These are phyloP conservation scores for Leptopilina boulardi DNA, from an alignment of 1,140 invertebrate species.

Conservation along the genomic window DNA sequence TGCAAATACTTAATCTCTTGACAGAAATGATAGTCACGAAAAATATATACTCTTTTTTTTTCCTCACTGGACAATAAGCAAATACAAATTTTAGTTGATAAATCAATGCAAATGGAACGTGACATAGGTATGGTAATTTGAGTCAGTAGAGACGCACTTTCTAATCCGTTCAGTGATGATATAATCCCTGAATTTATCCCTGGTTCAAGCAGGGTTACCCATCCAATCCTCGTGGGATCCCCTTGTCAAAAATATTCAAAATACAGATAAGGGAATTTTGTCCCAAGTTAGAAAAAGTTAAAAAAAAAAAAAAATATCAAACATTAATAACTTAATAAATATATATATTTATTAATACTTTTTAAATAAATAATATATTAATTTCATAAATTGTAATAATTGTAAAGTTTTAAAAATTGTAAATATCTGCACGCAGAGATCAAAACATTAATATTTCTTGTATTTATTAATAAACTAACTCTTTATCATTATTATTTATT, in stretches of 20 bases:
- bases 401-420: too few species aligned
- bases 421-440: too few species aligned
- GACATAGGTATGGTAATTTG: constrained; percentile 30
- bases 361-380: too few species aligned
- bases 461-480: too few species aligned
- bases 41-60: background rate
- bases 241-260: constrained; percentile 17
- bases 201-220: constrained; percentile 11
- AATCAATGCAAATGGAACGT: constrained; percentile 26
- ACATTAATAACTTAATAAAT: background rate
- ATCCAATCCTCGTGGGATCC: constrained; percentile 19
- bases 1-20: too few species aligned
- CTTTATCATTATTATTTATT: too few species aligned
- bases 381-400: too few species aligned
- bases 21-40: too few species aligned
- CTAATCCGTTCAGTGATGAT: constrained; percentile 12
- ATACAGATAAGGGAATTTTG: constrained; percentile 4
- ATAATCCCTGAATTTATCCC: constrained; percentile 31
- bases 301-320: background rate
- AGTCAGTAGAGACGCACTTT: constrained; percentile 8
- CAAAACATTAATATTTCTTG: too few species aligned
- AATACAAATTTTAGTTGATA: background rate
- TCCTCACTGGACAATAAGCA: background rate
- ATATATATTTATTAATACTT: too few species aligned
- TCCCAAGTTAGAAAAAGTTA: background rate